A percentile compares a stretch with the other conserved stretches of the same genome.
Evolutionary conservation across 1,140 invertebrate genomes (phyloP).

Genomic region (Diprion similis): DNA sequence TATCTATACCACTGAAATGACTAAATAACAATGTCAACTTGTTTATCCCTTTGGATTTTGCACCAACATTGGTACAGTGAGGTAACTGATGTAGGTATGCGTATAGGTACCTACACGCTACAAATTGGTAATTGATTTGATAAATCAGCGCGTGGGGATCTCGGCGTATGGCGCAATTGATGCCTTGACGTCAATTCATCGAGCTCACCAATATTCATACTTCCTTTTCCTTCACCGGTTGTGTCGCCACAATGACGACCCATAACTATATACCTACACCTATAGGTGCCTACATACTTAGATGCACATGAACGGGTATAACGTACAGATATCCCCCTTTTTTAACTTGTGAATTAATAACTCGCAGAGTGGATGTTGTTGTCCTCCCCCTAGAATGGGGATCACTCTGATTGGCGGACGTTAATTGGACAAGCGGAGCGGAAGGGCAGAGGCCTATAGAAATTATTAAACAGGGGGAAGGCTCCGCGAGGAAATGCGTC

Average conservation of each 20-base stretch:
- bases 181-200: neutral
- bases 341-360: constrained; percentile 4
- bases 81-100: too few relatives aligned
- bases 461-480: neutral
- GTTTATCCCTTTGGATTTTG: too few relatives aligned
- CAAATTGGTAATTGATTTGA: too few relatives aligned
- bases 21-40: too few relatives aligned
- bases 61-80: too few relatives aligned
- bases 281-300: neutral
- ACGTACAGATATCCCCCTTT: neutral
- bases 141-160: too few relatives aligned
- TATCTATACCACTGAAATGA: too few relatives aligned
- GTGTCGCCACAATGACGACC: neutral
- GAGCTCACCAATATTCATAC: neutral
- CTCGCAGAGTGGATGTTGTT: neutral
- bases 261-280: neutral
- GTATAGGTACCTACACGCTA: too few relatives aligned
- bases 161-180: too few relatives aligned
- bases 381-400: too few relatives aligned
- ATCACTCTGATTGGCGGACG: neutral
- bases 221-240: neutral
- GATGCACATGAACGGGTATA: neutral
- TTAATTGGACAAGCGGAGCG: neutral
- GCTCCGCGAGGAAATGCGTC: neutral
- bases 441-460: neutral